Evolutionary conservation across 2,113 vertebrate genomes (phyloP).

Genomic region (Gambusia holbrooki): DNA sequence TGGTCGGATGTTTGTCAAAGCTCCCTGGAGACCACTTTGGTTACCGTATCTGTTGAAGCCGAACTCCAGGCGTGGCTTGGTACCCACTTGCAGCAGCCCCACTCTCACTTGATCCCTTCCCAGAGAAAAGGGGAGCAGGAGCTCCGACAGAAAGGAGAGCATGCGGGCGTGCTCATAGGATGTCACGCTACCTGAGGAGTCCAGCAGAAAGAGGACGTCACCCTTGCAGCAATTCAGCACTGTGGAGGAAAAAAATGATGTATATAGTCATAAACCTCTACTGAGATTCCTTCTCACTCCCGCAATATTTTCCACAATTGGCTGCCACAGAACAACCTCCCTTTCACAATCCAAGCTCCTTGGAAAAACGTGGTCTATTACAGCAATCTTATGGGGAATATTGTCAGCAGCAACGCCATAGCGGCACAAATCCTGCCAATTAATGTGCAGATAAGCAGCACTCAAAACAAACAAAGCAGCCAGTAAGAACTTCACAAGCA

Average conservation of each 20-base stretch:
- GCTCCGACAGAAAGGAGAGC: slow-evolving; percentile 89
- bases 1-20: slow-evolving; percentile 79
- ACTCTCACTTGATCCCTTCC: slow-evolving; percentile 85
- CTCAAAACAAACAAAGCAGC: slow-evolving; percentile 40
- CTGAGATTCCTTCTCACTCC: neutral
- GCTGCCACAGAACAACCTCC: neutral
- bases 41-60: slow-evolving; percentile 78
- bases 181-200: slow-evolving; percentile 93
- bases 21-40: slow-evolving; percentile 70
- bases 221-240: slow-evolving; percentile 84
- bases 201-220: slow-evolving; percentile 90
- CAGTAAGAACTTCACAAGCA: neutral
- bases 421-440: slow-evolving; percentile 34
- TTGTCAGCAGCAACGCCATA: slow-evolving; percentile 17
- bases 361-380: slow-evolving; percentile 42
- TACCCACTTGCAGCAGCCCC: slow-evolving; percentile 92
- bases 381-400: slow-evolving; percentile 22
- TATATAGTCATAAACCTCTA: neutral
- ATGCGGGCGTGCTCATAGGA: slow-evolving; percentile 90
- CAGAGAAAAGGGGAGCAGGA: slow-evolving; percentile 85
- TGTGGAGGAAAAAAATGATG: slow-evolving; percentile 36
- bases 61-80: slow-evolving; percentile 86
- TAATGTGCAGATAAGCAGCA: slow-evolving; percentile 29
- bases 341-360: slow-evolving; percentile 21
- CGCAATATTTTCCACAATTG: neutral